Conservation (phyloP, 2,888 invertebrate species). For the Tenthredo amoena region DNA sequence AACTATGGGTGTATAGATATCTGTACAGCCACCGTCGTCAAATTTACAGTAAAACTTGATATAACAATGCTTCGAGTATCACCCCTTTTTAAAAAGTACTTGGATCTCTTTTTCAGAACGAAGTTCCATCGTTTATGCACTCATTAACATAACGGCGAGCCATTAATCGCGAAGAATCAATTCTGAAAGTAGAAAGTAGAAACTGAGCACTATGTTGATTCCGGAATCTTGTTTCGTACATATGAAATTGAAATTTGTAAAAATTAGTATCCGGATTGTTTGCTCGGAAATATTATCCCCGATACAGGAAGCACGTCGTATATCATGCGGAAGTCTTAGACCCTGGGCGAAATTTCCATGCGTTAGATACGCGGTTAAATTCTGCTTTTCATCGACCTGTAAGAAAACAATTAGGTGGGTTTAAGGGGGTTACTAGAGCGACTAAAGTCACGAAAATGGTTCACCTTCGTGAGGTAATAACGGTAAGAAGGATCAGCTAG, state of each 20-base stretch:
- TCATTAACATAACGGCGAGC: neutral
- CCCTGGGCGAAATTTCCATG: neutral
- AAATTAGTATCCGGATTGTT: neutral
- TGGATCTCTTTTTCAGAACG: neutral
- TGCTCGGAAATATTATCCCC: too few relatives aligned
- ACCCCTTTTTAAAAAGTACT: neutral
- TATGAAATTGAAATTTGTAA: too few relatives aligned
- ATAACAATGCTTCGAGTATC: neutral
- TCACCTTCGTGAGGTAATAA: neutral
- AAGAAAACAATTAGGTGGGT: neutral
- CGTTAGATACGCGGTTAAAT: neutral
- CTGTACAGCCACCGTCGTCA: too few relatives aligned
- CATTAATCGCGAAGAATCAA: neutral
- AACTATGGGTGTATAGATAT: neutral
- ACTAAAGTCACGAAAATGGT: conserved; percentile 3
- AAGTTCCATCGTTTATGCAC: too few relatives aligned
- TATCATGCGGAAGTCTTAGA: too few relatives aligned
- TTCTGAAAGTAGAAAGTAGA: neutral
- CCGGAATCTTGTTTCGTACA: neutral
- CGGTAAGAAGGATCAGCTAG: neutral
- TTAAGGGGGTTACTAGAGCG: neutral
- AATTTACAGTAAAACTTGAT: too few relatives aligned
- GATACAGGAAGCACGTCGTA: too few relatives aligned
- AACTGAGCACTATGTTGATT: neutral
- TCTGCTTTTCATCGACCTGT: neutral